A percentile compares a stretch with the other conserved stretches of the same genome.
Conservation (phyloP, 2,113 vertebrate genomes). For the Etia nguti region DNA sequence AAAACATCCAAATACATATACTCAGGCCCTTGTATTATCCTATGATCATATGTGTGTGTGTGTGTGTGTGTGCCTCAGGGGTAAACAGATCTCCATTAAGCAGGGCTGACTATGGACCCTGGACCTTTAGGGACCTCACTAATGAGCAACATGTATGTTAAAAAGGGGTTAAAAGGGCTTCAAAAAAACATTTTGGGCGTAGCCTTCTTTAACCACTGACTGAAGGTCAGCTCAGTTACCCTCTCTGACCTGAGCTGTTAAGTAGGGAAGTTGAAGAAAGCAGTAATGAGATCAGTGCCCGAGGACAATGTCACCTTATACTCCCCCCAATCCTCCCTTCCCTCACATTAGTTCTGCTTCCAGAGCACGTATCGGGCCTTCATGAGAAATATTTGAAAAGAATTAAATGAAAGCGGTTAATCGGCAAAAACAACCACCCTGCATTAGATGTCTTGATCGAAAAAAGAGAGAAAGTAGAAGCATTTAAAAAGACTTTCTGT, state of each 20-base stretch:
- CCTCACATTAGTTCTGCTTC: not conserved
- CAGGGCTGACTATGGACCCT: not conserved
- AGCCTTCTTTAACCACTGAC: not conserved
- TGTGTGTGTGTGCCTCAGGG: not conserved
- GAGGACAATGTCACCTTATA: not conserved
- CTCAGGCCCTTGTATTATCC: not conserved
- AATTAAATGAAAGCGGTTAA: not conserved
- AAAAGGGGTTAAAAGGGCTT: not conserved
- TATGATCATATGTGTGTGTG: not conserved
- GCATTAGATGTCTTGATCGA: not conserved
- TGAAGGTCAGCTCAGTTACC: not conserved
- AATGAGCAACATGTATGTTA: not conserved
- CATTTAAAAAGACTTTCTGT: not conserved
- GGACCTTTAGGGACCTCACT: not conserved
- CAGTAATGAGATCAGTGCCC: not conserved
- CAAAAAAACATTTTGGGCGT: not conserved
- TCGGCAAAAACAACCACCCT: not conserved
- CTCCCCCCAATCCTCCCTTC: not conserved
- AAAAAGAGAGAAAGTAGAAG: not conserved
- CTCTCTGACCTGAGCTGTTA: not conserved
- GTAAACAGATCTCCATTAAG: not conserved
- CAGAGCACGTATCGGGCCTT: not conserved
- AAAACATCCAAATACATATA: not conserved
- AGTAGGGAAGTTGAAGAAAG: not conserved
- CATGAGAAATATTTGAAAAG: not conserved